A percentile compares a stretch with the other conserved stretches of the same genome.
Conservation (phyloP, 2,888 invertebrate species). For the Melanostoma mellinum region DNA sequence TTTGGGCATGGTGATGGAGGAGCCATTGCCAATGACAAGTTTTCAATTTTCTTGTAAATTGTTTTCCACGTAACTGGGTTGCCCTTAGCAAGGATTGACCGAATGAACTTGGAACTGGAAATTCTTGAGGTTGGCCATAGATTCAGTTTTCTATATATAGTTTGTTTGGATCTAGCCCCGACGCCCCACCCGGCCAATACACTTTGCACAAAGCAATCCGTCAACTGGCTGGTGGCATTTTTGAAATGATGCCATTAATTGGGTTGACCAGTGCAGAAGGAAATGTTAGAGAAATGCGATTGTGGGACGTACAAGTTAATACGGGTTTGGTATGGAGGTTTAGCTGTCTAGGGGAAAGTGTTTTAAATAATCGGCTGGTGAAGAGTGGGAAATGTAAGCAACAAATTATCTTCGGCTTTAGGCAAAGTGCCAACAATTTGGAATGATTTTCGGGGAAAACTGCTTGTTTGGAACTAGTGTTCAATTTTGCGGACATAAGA, state of each 20-base stretch:
- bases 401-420: too few relatives aligned
- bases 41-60: conserved; percentile 50
- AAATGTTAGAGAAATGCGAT: conserved; percentile 21
- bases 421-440: too few relatives aligned
- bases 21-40: conserved; percentile 54
- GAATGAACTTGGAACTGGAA: conserved; percentile 18
- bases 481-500: too few relatives aligned
- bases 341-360: too few relatives aligned
- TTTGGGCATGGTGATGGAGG: neutral
- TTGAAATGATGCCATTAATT: conserved; percentile 53
- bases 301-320: neutral
- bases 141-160: neutral
- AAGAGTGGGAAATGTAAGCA: too few relatives aligned
- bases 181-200: too few relatives aligned
- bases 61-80: conserved; percentile 9
- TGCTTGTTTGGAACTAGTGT: too few relatives aligned
- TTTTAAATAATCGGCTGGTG: too few relatives aligned
- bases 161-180: conserved; percentile 34
- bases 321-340: too few relatives aligned
- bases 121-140: conserved; percentile 19
- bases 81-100: neutral
- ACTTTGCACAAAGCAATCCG: conserved; percentile 24
- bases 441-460: too few relatives aligned
- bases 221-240: conserved; percentile 51
- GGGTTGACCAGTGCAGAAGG: conserved; percentile 40